Conservation (phyloP, 2,113 vertebrate species). For the Noturus placidus region DNA sequence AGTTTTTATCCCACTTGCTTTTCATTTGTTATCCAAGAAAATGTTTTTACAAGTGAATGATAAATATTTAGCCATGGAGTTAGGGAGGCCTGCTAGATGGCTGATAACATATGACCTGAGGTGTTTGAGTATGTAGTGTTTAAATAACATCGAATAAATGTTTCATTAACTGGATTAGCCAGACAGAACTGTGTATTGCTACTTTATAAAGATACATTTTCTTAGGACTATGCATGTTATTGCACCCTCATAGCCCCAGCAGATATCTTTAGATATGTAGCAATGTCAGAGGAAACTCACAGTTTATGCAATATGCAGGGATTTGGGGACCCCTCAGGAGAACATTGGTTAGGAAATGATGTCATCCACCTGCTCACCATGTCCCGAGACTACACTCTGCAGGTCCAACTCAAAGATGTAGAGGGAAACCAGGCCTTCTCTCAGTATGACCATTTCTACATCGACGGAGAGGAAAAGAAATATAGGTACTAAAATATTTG, state of each 20-base stretch:
- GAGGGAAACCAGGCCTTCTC: conserved; percentile 77
- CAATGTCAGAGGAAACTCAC: not conserved
- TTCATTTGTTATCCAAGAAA: conserved; percentile 58
- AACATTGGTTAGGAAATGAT: conserved; percentile 83
- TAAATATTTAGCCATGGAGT: conserved; percentile 69
- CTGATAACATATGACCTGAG: conserved; percentile 58
- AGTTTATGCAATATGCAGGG: conserved; percentile 66
- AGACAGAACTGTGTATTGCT: not conserved
- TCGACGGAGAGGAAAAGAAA: conserved; percentile 72
- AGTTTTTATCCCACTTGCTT: conserved; percentile 21
- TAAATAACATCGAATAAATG: conserved; percentile 55
- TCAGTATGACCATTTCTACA: conserved; percentile 74
- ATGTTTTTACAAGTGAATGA: conserved; percentile 67
- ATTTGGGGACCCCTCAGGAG: conserved; percentile 77
- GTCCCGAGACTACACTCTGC: conserved; percentile 71
- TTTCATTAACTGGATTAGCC: conserved; percentile 14
- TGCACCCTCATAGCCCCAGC: conserved; percentile 4
- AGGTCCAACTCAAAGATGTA: conserved; percentile 73
- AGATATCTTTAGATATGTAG: conserved; percentile 21
- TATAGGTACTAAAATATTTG: conserved; percentile 71
- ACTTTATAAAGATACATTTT: conserved; percentile 10
- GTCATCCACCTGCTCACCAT: conserved; percentile 76
- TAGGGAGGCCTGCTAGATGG: conserved; percentile 55
- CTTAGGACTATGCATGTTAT: not conserved
- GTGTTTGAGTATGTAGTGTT: conserved; percentile 46